A percentile compares a stretch with the other conserved stretches of the same genome.
phyloP scores from a whole-genome alignment of 23 tunicate genomes.

The Oikopleura albicans region DNA sequence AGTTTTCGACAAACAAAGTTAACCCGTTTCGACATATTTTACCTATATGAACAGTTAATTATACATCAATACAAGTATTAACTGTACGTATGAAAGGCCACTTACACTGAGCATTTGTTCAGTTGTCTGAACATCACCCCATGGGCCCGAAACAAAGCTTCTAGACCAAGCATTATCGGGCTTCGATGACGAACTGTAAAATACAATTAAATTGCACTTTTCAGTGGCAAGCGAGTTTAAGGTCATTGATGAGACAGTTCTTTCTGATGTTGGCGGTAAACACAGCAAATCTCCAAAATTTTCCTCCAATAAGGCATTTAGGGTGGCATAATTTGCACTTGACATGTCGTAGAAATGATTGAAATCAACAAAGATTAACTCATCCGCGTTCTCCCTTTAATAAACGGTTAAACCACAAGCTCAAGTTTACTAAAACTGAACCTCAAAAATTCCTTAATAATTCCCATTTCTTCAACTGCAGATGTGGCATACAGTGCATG shows the following conservation, averaged over 20 bases:
- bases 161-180: background rate
- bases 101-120: background rate
- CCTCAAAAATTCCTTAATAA: background rate
- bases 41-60: too few species aligned
- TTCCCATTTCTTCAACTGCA: background rate
- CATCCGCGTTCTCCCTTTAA: background rate
- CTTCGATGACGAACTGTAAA: background rate
- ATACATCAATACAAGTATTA: too few species aligned
- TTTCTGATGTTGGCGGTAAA: background rate
- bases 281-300: background rate
- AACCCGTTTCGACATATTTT: too few species aligned
- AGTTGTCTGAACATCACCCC: background rate
- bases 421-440: too few species aligned
- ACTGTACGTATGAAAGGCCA: too few species aligned
- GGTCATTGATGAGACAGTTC: background rate
- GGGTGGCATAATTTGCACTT: background rate
- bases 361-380: background rate
- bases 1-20: too few species aligned
- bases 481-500: background rate
- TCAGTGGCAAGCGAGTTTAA: background rate
- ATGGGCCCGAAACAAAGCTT: background rate
- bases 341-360: constrained; percentile 10
- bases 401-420: too few species aligned
- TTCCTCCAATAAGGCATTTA: background rate
- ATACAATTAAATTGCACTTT: background rate